Evolutionary conservation across 2,888 invertebrate species (phyloP), one percentile per base, ranked within the genome.

Genomic region (Petrophora chlorosata): DNA sequence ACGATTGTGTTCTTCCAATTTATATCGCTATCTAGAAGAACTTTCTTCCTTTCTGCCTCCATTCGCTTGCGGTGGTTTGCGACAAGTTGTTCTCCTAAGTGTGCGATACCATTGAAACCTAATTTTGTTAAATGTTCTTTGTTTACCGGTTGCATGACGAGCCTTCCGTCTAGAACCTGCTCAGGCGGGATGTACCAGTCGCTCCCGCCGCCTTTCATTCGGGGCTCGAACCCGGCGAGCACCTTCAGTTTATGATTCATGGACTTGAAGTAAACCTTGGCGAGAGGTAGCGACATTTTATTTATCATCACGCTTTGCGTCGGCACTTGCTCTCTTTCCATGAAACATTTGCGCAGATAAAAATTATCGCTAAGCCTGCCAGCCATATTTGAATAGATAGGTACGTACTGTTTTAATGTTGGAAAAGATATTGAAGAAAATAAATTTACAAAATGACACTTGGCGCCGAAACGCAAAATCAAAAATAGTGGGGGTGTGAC

Each of bases 171-270:
- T 1, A 87, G 66, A 1, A 85, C 56, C 1, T 85, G 82, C 25
- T 71, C 51, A 0, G 90, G 86, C 2, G 86, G 79, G 26, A 80
- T 61, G 57, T 69, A 85, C 87, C 88, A 88, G 44, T 84, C 80
- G 43, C 29, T 69, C 0, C 89, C 89, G 0, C 83, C 87, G 5
- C 89, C 88, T 56, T 76, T 76, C 65, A 89, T 63, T 0, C 73
- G 69, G 0, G 90, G 90, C 50, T 86, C 82, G 0, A 90, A 61
- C 0, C 89, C 89, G 1, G 87, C 88, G 0, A 87, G 62, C 1
- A 76, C 65, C 59, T 82, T 85, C 0, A 82, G 60, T 45, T 77
- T 79, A 0, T 70, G 67, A 5, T 58, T 68, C 90, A 89, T 88
- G 0, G 80, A 80, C 39, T 85, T 82, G 55, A 89, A 90, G 54